Base-by-base conservation (phyloP, 2,113 vertebrate genomes). In the Chloropsis cyanopogon region DNA sequence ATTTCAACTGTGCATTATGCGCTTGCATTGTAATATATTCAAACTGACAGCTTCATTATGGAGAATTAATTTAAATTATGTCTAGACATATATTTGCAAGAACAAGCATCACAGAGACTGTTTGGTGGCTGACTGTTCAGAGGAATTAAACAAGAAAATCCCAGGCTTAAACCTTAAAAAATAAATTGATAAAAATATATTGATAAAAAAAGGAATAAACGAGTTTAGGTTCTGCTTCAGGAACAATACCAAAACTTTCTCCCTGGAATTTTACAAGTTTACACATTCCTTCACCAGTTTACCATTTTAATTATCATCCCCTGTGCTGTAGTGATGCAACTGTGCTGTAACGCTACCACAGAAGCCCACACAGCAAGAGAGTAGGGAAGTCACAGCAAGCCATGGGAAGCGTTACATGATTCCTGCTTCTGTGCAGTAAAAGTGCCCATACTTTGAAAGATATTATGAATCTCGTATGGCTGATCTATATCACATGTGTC, bases 21-120 rank as follows among this genome's bases (percentile, higher is more conserved):
- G 44, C 69, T 90, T 63, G 17, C 41, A 82, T 81, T 93, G 86
- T 92, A 86, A 90, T 86, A 66, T 79, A 94, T 95, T 90, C 71
- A 94, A 90, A 93, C 66, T 85, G 85, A 95, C 91, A 95, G 42
- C 70, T 81, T 68, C 14, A 23, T 91, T 88, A 88, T 42, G 56
- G 63, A 75, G 60, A 95, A 91, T 95, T 94, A 95, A 94, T 96
- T 91, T 91, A 72, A 92, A 93, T 95, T 94, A 88, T 6, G 89
- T 92, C 93, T 95, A 96, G 92, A 94, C 94, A 41, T 86, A 81
- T 63, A 94, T 92, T 94, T 94, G 69, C 71, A 95, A 82, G 65
- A 95, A 71, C 49, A 68, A 82, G 26, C 71, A 82, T 66, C 70
- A 39, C 4, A 70, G 82, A 84, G 49, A 57, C 60, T 61, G 13